Conservation (phyloP, 2,113 vertebrate species). For the Kobus ellipsiprymnus region DNA sequence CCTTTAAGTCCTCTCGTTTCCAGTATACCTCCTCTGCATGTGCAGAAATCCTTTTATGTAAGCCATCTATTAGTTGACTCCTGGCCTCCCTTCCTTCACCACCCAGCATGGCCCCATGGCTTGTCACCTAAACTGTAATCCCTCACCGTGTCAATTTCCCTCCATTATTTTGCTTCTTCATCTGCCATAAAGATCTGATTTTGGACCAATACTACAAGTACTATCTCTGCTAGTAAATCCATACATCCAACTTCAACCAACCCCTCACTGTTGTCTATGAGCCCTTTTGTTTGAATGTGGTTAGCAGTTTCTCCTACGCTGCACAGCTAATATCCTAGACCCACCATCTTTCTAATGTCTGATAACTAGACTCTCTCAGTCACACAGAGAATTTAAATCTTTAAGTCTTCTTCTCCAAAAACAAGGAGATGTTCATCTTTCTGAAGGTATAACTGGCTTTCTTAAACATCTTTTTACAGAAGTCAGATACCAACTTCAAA, state of each 20-base stretch:
- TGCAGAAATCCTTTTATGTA: neutral
- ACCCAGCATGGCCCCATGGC: neutral
- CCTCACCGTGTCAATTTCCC: neutral
- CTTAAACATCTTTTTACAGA: neutral
- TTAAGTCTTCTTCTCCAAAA: neutral
- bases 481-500: conserved; percentile 8
- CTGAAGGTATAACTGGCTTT: neutral
- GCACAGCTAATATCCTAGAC: neutral
- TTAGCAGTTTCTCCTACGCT: neutral
- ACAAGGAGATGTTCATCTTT: neutral
- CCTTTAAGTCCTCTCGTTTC: neutral
- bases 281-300: neutral
- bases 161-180: neutral
- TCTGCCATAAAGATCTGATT: neutral
- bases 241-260: neutral
- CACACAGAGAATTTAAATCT: neutral
- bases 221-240: neutral
- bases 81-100: neutral
- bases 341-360: neutral
- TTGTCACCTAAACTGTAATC: neutral
- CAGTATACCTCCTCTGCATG: neutral
- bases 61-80: neutral
- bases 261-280: neutral
- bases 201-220: neutral
- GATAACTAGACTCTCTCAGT: neutral